Evolutionary conservation across 1,140 invertebrate genomes (phyloP), one percentile per base, ranked within the genome.

Genomic region (Octopus bimaculoides): DNA sequence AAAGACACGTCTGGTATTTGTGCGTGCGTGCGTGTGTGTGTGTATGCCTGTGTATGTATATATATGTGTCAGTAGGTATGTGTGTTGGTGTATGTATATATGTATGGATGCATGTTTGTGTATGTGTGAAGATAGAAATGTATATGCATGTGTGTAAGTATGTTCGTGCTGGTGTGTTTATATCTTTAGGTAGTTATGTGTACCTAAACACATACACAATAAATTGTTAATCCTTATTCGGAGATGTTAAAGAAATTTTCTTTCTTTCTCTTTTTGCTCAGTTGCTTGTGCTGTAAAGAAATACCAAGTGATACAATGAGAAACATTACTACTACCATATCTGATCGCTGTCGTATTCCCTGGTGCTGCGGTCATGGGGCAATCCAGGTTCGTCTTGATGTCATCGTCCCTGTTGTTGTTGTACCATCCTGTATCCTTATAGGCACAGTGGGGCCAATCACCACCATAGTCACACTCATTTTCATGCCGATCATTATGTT

Each of bases 321-420:
- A n/a, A 80, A 81, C 8, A 56, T 87, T 14, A 52, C 83, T 10
- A 56, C 41, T 17, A 85, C 82, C 5, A 74, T 87, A 14, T 79
- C 81, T 12, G 87, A 88, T 78, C 80, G 88, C 26, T 87, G 84
- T 74, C 84, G 88, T 10, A 55, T 89, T 17, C 88, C 88, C 41
- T 83, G 85, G 10, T 83, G 82, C 41, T 79, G 79, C 56, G 86
- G 87, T 9, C 54, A 77, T 8, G 88, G 87, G 14, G 88, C 87
- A 7, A 83, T 88, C 8, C 81, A 85, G 66, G 52, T 89, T 7
- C 81, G 81, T 7, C 78, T 86, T 26, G 88, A 89, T 78, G 82
- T 88, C 10, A 66, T 85, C 10, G 75, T 84, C 12, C 88, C 88
- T 0, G 77, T 86, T 7, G 55, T 88, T 7, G 66, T 83, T 9